Percentiles rank a stretch among this genome's conserved stretches.
These are phyloP conservation scores for Diplolepis rosae DNA, from an alignment of 2,888 invertebrate species.

Conservation along the genomic window DNA sequence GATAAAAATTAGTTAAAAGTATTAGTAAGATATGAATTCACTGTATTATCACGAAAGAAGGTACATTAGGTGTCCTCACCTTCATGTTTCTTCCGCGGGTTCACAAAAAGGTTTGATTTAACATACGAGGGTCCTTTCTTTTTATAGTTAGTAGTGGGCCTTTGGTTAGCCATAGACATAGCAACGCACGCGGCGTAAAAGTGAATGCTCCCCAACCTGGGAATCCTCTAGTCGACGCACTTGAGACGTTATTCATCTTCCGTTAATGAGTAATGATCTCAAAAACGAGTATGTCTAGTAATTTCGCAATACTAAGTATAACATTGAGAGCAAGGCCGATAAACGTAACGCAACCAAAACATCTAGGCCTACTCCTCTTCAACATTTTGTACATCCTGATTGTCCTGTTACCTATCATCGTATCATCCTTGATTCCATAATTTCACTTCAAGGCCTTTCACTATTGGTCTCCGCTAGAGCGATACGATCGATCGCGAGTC, in stretches of 20 bases:
- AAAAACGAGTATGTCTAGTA: neutral
- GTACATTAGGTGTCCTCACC: constrained; percentile 48
- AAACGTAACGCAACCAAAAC: constrained; percentile 29
- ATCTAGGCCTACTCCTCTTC: neutral
- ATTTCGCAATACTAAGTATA: constrained; percentile 54
- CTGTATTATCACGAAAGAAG: neutral
- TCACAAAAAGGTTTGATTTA: constrained; percentile 61
- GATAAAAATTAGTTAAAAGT: neutral
- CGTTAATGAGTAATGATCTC: constrained; percentile 39
- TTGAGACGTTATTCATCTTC: constrained; percentile 49
- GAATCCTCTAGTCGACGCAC: constrained; percentile 34
- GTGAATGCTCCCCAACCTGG: constrained; percentile 45
- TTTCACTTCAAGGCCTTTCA: constrained; percentile 35
- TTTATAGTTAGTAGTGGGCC: constrained; percentile 54
- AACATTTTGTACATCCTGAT: constrained; percentile 34
- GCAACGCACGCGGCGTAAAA: constrained; percentile 40
- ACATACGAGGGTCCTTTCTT: constrained; percentile 42
- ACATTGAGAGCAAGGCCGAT: constrained; percentile 64
- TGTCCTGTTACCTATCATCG: constrained; percentile 14
- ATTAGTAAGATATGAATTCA: neutral
- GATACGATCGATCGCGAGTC: constrained; percentile 14
- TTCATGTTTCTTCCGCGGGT: constrained; percentile 61
- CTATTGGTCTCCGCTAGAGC: neutral
- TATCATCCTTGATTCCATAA: constrained; percentile 47
- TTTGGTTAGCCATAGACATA: too few relatives aligned